phyloP scores from a whole-genome alignment of 92 coral and sea anemone species.

The Umimayanthus kanabou region DNA sequence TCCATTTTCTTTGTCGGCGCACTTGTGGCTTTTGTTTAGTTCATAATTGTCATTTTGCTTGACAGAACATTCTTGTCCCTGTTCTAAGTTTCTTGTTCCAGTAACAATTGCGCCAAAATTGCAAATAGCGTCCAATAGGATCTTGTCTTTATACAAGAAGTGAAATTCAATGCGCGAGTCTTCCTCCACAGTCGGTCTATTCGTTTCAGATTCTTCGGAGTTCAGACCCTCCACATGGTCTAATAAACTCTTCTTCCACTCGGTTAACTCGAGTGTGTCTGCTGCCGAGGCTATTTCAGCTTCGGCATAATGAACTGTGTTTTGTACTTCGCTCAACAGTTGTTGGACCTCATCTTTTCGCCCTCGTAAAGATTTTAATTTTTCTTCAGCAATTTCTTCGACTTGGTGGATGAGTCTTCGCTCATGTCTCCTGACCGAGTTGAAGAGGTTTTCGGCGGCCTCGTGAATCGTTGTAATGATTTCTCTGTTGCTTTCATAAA shows the following conservation, averaged over 20 bases:
- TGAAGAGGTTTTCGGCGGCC: conserved; percentile 17
- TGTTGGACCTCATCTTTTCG: conserved; percentile 17
- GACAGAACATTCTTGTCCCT: background rate
- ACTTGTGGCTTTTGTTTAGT: background rate
- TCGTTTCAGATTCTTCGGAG: background rate
- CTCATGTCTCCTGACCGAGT: conserved; percentile 22
- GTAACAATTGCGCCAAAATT: conserved; percentile 32
- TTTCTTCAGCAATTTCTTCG: conserved; percentile 14
- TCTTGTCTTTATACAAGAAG: conserved; percentile 13
- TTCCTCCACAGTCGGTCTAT: background rate
- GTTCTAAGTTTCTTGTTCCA: background rate
- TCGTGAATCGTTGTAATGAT: conserved; percentile 6
- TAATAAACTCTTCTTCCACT: background rate
- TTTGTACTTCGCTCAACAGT: background rate
- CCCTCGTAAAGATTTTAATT: background rate
- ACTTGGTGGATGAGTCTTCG: conserved; percentile 21
- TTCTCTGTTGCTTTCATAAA: conserved; percentile 40
- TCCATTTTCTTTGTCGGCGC: background rate
- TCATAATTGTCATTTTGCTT: background rate
- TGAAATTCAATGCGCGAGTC: conserved; percentile 16
- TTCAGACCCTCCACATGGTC: background rate
- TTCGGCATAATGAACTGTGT: background rate
- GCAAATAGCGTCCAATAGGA: conserved; percentile 13
- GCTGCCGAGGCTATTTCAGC: conserved; percentile 4
- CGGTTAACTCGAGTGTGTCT: background rate